Evolutionary conservation across 2,113 vertebrate species (phyloP).

Genomic region (Eudyptes chrysolophus): DNA sequence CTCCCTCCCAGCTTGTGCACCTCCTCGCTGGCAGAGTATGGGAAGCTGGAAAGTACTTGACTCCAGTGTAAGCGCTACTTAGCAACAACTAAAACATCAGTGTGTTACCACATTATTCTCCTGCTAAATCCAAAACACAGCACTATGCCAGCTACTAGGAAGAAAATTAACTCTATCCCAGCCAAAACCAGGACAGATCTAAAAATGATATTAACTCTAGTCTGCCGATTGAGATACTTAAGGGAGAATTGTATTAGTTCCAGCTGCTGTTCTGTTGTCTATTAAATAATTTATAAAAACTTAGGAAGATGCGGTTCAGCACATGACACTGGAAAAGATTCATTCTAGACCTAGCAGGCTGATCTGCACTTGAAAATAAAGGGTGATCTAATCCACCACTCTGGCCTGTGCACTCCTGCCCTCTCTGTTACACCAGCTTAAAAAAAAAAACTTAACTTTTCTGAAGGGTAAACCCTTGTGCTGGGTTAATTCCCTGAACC

Average conservation of each 20-base stretch:
- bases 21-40: too few species aligned
- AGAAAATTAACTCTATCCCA: too few species aligned
- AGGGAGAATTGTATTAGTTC: background rate
- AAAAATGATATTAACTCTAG: background rate
- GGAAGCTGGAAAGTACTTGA: too few species aligned
- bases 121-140: too few species aligned
- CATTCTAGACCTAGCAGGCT: background rate
- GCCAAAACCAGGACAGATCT: background rate
- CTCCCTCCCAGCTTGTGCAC: too few species aligned
- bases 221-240: background rate
- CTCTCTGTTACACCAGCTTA: background rate
- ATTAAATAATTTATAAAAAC: background rate
- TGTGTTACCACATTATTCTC: too few species aligned
- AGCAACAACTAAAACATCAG: too few species aligned
- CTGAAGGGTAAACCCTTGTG: background rate
- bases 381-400: background rate
- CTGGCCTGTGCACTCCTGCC: background rate
- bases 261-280: background rate
- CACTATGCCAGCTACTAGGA: too few species aligned
- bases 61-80: too few species aligned
- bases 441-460: background rate
- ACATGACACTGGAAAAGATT: background rate
- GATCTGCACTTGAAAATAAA: background rate
- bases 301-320: background rate
- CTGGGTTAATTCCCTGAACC: background rate